Evolutionary conservation across 2,113 vertebrate genomes (phyloP).

Genomic region (Alethe castanea): DNA sequence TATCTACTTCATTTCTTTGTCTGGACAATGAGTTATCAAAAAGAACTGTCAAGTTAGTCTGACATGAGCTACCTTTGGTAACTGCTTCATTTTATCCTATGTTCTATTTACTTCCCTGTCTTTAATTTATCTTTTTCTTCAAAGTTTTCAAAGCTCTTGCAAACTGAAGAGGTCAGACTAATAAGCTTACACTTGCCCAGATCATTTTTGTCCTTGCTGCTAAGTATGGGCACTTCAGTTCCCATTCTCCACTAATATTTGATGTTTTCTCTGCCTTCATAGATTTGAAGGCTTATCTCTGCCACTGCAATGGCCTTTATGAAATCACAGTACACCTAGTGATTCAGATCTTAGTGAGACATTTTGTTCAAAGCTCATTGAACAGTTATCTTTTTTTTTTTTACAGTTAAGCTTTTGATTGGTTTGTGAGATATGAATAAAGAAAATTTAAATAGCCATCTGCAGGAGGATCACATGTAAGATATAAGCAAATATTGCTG

Average conservation of each 20-base stretch:
- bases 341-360: conserved; percentile 15
- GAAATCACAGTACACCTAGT: conserved; percentile 27
- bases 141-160: conserved; percentile 7
- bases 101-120: conserved; percentile 23
- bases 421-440: conserved; percentile 34
- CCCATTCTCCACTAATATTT: not conserved
- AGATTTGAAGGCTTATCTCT: conserved; percentile 38
- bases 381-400: not conserved
- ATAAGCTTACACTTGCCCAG: conserved; percentile 3
- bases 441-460: conserved; percentile 52
- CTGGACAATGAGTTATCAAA: conserved; percentile 30
- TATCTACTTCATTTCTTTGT: conserved; percentile 32
- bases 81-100: not conserved
- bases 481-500: conserved; percentile 35
- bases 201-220: conserved; percentile 2
- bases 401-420: conserved; percentile 17
- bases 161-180: conserved; percentile 38
- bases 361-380: conserved; percentile 9
- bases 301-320: not conserved
- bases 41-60: conserved; percentile 18
- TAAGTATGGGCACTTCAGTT: conserved; percentile 14
- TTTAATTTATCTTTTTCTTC: conserved; percentile 39
- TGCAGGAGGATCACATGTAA: conserved; percentile 34
- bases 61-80: not conserved
- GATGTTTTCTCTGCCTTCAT: conserved; percentile 20